Base-by-base conservation (phyloP, 2,888 invertebrate genomes). In the Suillia variegata region DNA sequence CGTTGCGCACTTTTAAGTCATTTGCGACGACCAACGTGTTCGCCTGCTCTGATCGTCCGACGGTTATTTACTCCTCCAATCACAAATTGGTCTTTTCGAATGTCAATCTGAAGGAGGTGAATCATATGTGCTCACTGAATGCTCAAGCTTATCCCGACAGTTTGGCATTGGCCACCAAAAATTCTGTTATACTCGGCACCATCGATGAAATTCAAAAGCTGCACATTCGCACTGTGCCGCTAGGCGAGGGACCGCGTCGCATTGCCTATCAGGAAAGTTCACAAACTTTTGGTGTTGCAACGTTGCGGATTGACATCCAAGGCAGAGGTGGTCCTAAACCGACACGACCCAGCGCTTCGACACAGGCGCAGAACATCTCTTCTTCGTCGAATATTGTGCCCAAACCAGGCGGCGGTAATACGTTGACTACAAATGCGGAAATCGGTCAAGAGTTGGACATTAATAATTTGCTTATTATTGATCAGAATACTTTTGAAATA, bases 21-120 rank as follows among this genome's bases (percentile, higher is more conserved):
- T 85, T 93, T 54, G 91, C 94, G 13, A 96, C 96, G 0, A 94
- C 93, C 15, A 98, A 98, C 81, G 97, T 99, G 33, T 99, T 99
- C 84, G 99, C 98, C 20, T 99, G 99, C 81, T 98, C 97, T 0
- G 98, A 99, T 82, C 87, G 98, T 53, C 98, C 98, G 0, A 98
- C 98, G 0, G 98, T 99, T 13, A 98, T 99, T 69, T 99, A 98
- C 84, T 98, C 97, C 4, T 96, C 96, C n/a, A 98, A 98, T 83
- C 96, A 97, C 80, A 98, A 98, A 82, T 86, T 98, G 31, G 97
- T 98, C 2, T 98, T 98, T 83, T 97, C 97, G n/a, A 98, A 98
- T 83, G 98, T 97, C 1, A 97, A 95, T 80, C 85, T 95, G 55
- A 93, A 93, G 75, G 94, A 94, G 80, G 95, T 99, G 0, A 94